Base-by-base conservation (phyloP, 2,888 invertebrate species). In the Sepiola atlantica region DNA sequence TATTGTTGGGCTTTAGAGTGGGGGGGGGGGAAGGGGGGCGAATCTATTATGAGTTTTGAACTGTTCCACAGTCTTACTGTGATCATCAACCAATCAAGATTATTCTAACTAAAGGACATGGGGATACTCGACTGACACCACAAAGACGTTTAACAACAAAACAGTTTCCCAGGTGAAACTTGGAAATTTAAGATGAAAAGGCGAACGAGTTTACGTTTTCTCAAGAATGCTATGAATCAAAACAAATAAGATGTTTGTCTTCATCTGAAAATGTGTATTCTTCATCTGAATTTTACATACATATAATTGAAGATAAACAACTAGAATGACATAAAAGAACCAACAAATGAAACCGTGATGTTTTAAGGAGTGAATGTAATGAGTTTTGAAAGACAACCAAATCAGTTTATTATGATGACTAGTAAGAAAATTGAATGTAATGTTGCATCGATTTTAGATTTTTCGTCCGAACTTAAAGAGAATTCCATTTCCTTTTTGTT, bases 81-180 rank as follows among this genome's bases (percentile, higher is more conserved):
- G 77, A 77, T 77, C 77, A 77, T 77, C n/a, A 77, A 32, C 77
- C n/a, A 77, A 77, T n/a, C 77, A 77, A 77, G n/a, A 77, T 77
- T 77, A 77, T n/a, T 77, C 32, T n/a, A 77, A 32, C n/a, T n/a
- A 77, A 77, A 16, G 16, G 32, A n/a, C 77, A n/a, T 45, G 45
- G 8, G 45, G 28, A 61, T 32, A 77, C 2, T 45, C 45, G 45
- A 45, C 45, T 45, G 45, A 45, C 45, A 45, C 45, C 45, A 45
- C 45, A 77, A 77, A n/a, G 10, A n/a, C n/a, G n/a, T n/a, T n/a
- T n/a, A n/a, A n/a, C n/a, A n/a, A 77, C 2, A n/a, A 77, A 32
- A 77, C n/a, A 2, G 32, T 77, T 77, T 77, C 32, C 77, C 14
- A 77, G 3, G 28, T 77, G 28, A 77, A 77, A 77, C 28, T 61